Percentiles rank a stretch among this genome's conserved stretches.
Evolutionary conservation across 2,797 vertebrate species (phyloP).

Genomic region (Caiman crocodilus): DNA sequence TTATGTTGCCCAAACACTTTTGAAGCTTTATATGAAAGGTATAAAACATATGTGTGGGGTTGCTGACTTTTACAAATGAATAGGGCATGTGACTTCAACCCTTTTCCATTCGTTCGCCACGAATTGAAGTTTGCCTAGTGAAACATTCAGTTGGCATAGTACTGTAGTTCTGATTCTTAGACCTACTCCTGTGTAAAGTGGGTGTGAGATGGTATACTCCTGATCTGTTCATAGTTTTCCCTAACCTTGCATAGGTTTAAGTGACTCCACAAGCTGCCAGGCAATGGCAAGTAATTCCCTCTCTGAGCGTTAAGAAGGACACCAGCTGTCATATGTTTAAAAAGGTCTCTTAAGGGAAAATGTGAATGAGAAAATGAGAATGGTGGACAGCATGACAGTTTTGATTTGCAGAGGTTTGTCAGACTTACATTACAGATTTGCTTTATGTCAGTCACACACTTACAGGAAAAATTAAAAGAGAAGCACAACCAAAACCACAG

Average conservation of each 20-base stretch:
- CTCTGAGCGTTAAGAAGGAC: neutral
- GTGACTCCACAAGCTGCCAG: neutral
- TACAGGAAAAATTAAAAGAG: no score
- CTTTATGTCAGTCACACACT: neutral
- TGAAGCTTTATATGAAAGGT: neutral
- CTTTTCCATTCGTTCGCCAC: neutral
- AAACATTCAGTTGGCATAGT: conserved; percentile 5
- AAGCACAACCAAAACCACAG: no score
- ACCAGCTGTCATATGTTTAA: neutral
- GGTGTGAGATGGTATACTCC: neutral
- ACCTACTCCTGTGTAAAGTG: conserved; percentile 31
- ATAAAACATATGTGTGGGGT: neutral
- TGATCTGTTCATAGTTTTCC: neutral
- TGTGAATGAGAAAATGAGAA: neutral
- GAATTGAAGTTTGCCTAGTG: neutral
- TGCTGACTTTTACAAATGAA: neutral
- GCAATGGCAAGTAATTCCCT: neutral
- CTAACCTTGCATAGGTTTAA: neutral
- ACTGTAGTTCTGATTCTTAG: neutral
- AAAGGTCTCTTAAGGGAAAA: neutral
- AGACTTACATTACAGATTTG: neutral
- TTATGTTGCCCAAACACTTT: neutral
- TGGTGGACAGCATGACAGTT: neutral
- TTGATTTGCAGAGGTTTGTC: neutral
- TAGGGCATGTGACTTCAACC: neutral